phyloP scores from a whole-genome alignment of 2,113 vertebrate genomes.

The Apodemus sylvaticus region DNA sequence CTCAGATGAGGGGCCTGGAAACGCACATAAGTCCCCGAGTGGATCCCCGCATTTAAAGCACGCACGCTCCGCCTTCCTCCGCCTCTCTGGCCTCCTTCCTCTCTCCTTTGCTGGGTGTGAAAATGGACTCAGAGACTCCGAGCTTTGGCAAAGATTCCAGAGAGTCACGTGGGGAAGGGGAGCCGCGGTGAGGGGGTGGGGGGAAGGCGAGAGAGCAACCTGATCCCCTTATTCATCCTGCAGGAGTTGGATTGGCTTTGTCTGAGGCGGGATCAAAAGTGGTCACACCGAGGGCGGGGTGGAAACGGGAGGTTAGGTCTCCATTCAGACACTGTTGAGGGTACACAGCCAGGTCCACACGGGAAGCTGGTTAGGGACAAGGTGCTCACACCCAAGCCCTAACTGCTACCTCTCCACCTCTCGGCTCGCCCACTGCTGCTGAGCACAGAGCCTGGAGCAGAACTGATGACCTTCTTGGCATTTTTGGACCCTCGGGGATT shows the following conservation, averaged over 20 bases:
- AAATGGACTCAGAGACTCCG: conserved; percentile 72
- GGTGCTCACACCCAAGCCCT: neutral
- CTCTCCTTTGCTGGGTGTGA: conserved; percentile 25
- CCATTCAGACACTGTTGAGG: neutral
- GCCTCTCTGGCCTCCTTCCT: neutral
- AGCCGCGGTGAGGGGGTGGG: neutral
- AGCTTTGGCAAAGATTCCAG: conserved; percentile 84
- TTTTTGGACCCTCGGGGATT: neutral
- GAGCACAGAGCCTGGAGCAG: neutral
- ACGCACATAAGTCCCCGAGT: conserved; percentile 3
- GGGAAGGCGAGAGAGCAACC: conserved; percentile 83
- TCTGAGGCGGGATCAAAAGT: conserved; percentile 59
- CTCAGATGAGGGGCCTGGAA: neutral
- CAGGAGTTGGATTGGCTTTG: conserved; percentile 71
- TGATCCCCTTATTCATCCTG: conserved; percentile 80
- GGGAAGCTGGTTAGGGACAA: neutral
- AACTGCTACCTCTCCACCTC: neutral
- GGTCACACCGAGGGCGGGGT: neutral
- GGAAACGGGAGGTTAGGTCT: neutral
- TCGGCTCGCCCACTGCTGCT: neutral
- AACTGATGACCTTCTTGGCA: neutral
- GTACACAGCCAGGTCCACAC: neutral
- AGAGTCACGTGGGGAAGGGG: conserved; percentile 84
- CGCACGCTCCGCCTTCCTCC: conserved; percentile 27
- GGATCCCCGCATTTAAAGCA: conserved; percentile 39